A percentile compares a stretch with the other conserved stretches of the same genome.
Conservation (phyloP, 2,797 vertebrate genomes). For the Oophaga sylvatica region DNA sequence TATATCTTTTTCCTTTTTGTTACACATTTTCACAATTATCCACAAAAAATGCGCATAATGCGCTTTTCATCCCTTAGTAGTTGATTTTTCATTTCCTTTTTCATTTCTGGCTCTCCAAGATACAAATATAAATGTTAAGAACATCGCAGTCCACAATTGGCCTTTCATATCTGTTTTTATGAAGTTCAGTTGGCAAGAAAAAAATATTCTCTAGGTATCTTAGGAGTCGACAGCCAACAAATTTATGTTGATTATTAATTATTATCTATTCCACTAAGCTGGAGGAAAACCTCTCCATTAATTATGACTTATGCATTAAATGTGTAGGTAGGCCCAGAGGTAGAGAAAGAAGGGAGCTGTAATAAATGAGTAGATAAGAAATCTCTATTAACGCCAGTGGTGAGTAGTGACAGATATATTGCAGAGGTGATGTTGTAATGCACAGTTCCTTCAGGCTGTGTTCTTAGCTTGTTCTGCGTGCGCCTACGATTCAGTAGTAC, state of each 20-base stretch:
- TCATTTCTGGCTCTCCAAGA: not conserved
- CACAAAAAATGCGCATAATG: too few relatives aligned
- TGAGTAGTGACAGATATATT: constrained; percentile 79
- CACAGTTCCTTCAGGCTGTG: constrained; percentile 78
- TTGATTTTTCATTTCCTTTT: constrained; percentile 12
- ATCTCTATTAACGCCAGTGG: constrained; percentile 77
- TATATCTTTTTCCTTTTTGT: not conserved
- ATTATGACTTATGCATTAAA: constrained; percentile 75
- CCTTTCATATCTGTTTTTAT: constrained; percentile 21
- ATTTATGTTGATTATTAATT: constrained; percentile 77
- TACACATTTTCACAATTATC: not conserved
- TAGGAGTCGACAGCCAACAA: constrained; percentile 73
- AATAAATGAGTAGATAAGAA: constrained; percentile 85
- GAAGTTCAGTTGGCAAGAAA: constrained; percentile 17
- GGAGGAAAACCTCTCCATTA: constrained; percentile 77
- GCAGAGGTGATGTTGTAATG: constrained; percentile 80
- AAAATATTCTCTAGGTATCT: constrained; percentile 60
- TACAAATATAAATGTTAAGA: not conserved
- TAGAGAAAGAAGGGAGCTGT: constrained; percentile 72
- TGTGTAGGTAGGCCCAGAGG: constrained; percentile 79
- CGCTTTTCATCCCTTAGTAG: not conserved
- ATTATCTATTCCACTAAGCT: constrained; percentile 79
- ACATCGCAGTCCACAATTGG: not conserved
- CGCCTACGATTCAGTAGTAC: constrained; percentile 75
- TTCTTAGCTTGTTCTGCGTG: constrained; percentile 77